Evolutionary conservation across 2,888 invertebrate genomes (phyloP), one percentile per base, ranked within the genome.

Genomic region (Alcis repandata): DNA sequence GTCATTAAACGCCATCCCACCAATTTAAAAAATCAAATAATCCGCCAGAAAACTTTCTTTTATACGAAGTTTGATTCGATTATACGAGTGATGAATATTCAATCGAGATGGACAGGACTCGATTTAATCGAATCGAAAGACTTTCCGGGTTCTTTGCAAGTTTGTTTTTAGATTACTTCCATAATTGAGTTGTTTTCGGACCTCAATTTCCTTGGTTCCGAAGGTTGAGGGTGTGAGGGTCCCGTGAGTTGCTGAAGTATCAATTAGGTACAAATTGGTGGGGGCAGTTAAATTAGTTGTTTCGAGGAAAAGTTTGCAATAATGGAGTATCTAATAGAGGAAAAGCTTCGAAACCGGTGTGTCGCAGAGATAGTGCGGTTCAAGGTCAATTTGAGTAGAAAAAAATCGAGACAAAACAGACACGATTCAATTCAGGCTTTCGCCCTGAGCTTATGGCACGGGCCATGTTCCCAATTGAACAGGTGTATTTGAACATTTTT

Each of bases 71-170:
- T 62, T 48, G 43, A 59, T 54, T 67, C 49, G 62, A 59, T 62
- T 53, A 59, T 40, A 51, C 67, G 67, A 67, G 54, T 60, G 60
- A 70, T 72, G 66, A 75, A 74, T 74, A 75, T 75, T 75, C 69
- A 71, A 72, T 72, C 45, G 66, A 43, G 58, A 63, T 41, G 63
- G 59, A 66, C 67, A 53, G 51, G 67, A 65, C 61, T 71, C 68
- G 60, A 59, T 69, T 70, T 68, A 74, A 72, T 74, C 67, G 67
- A 70, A 68, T 70, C 64, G 43, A 63, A 62, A 62, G 59, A 63
- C 61, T 60, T 65, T 48, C 56, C 38, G 57, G 52, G 41, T 52
- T 68, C 62, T 69, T 70, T 66, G 11, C 22, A 51, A 63, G 63
- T 65, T 69, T 67, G 63, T 65, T 67, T 60, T 60, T 63, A 45